A percentile compares a stretch with the other conserved stretches of the same genome.
phyloP scores from a whole-genome alignment of 2,113 vertebrate species.

The Macquaria ambigua region DNA sequence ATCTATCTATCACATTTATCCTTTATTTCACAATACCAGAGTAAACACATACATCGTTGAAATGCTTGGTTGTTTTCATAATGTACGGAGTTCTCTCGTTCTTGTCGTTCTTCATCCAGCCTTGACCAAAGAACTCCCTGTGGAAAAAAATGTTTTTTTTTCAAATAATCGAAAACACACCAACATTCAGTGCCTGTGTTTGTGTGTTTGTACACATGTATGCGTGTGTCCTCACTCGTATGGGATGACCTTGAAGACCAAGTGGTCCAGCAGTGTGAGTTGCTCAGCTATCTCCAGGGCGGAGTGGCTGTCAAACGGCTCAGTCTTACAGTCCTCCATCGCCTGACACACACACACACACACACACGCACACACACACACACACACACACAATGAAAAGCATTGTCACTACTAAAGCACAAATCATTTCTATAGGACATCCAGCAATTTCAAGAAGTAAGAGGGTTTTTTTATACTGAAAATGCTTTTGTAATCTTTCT shows the following conservation, averaged over 20 bases:
- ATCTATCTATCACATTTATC: background rate
- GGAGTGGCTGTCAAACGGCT: constrained; percentile 95
- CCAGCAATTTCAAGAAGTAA: background rate
- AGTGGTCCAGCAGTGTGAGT: constrained; percentile 95
- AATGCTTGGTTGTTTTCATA: constrained; percentile 98
- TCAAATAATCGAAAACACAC: constrained; percentile 9
- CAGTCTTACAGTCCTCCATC: constrained; percentile 85
- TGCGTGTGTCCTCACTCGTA: constrained; percentile 90
- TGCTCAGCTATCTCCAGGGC: constrained; percentile 97
- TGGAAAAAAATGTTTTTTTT: background rate
- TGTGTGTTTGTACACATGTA: background rate
- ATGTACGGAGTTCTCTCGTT: constrained; percentile 96
- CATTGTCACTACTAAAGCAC: constrained; percentile 5
- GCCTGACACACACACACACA: constrained; percentile 80
- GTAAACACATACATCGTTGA: constrained; percentile 91
- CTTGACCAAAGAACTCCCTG: constrained; percentile 98
- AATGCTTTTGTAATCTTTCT: background rate
- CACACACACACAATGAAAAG: constrained; percentile 3
- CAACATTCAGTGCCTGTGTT: background rate
- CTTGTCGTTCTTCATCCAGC: constrained; percentile 99
- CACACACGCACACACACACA: constrained; percentile 25
- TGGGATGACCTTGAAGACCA: constrained; percentile 96
- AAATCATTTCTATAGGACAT: background rate
- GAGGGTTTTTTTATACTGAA: constrained; percentile 3
- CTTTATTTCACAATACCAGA: background rate